A percentile compares a stretch with the other conserved stretches of the same genome.
phyloP scores from a whole-genome alignment of 1,140 invertebrate species.

The Drosophila rufa region DNA sequence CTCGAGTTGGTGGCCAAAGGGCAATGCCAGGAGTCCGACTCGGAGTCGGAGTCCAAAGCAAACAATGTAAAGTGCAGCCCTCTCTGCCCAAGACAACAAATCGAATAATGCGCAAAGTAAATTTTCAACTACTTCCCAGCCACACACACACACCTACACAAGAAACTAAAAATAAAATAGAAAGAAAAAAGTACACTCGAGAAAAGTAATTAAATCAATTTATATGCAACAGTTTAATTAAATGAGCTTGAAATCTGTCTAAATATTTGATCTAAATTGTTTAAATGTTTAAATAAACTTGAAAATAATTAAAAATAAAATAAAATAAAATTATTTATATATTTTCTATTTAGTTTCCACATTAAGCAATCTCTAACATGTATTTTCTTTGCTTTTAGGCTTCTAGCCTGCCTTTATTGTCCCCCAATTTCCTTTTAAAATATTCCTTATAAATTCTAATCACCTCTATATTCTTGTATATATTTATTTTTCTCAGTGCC shows the following conservation, averaged over 20 bases:
- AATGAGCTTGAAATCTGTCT: no score
- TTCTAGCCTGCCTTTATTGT: fast-evolving
- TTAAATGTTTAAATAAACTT: background rate
- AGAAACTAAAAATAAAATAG: background rate
- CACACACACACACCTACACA: conserved; percentile 13
- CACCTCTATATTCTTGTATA: no score
- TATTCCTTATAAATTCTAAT: no score
- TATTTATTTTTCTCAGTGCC: background rate
- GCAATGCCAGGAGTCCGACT: conserved; percentile 29
- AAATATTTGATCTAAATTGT: background rate
- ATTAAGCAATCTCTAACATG: background rate
- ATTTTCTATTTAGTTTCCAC: background rate
- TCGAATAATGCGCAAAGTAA: conserved; percentile 83
- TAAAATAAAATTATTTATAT: background rate
- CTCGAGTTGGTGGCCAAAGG: conserved; percentile 68
- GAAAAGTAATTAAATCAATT: conserved; percentile 9
- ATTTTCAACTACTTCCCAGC: conserved; percentile 71
- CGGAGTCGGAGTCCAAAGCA: conserved; percentile 50
- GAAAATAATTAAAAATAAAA: background rate
- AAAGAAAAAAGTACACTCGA: conserved; percentile 15
- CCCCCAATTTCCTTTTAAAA: background rate
- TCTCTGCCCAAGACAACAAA: conserved; percentile 77
- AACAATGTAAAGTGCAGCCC: conserved; percentile 81
- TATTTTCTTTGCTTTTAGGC: background rate
- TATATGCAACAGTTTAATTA: background rate